A percentile compares a stretch with the other conserved stretches of the same genome.
phyloP scores from a whole-genome alignment of 2,888 invertebrate species.

The Chymomyza caudatula region DNA sequence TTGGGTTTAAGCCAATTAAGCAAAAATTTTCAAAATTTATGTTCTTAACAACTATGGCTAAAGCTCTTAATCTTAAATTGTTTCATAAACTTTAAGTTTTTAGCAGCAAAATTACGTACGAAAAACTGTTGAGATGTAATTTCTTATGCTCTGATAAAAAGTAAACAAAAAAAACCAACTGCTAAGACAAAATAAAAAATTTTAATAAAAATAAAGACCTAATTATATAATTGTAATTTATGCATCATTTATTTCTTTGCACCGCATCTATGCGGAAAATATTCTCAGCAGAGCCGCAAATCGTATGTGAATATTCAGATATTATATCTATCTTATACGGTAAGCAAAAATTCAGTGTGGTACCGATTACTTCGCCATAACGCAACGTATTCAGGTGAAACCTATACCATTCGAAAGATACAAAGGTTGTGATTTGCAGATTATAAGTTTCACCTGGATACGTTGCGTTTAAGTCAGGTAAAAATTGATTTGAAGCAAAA shows the following conservation, averaged over 20 bases:
- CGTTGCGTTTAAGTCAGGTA: no score
- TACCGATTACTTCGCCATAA: no score
- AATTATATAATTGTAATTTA: constrained; percentile 4
- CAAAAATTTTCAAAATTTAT: constrained; percentile 45
- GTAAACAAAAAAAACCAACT: neutral
- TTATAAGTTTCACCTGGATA: no score
- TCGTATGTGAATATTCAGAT: no score
- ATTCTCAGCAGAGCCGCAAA: no score
- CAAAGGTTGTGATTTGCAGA: no score
- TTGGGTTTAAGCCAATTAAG: constrained; percentile 7
- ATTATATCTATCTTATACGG: no score
- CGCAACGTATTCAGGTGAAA: no score
- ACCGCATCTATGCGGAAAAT: no score
- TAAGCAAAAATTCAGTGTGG: no score
- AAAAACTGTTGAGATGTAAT: constrained; percentile 5
- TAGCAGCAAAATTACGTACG: constrained; percentile 14
- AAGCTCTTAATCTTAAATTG: neutral
- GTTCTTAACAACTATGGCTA: constrained; percentile 4
- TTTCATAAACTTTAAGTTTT: constrained; percentile 23
- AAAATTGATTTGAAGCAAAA: no score
- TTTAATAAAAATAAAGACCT: constrained; percentile 26
- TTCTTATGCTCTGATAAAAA: neutral
- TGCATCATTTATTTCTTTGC: neutral
- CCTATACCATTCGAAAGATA: no score
- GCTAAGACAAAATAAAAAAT: constrained; percentile 5